Conservation (phyloP, 2,888 invertebrate genomes). For the Galerucella nymphaeae region DNA sequence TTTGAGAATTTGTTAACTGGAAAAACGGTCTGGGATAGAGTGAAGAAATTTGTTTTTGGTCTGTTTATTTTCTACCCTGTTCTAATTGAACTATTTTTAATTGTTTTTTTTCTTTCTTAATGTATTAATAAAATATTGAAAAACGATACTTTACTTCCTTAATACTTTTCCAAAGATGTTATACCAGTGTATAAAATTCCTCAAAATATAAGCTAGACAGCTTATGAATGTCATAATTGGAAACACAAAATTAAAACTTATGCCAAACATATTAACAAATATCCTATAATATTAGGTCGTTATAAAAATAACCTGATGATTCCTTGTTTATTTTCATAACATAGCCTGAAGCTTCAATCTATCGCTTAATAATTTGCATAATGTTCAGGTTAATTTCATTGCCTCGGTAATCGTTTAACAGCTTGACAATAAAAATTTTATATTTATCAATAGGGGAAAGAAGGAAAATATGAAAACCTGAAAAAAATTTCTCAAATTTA, state of each 20-base stretch:
- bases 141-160: neutral
- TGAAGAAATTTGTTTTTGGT: too few relatives aligned
- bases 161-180: neutral
- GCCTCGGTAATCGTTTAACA: neutral
- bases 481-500: neutral
- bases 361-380: slow-evolving; percentile 17
- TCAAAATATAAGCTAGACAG: neutral
- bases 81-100: too few relatives aligned
- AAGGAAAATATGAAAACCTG: neutral
- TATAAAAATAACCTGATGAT: slow-evolving; percentile 19
- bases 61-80: too few relatives aligned
- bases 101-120: too few relatives aligned
- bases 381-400: neutral
- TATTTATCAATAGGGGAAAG: neutral
- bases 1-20: too few relatives aligned
- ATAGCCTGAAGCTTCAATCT: slow-evolving; percentile 6
- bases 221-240: neutral
- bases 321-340: slow-evolving; percentile 14
- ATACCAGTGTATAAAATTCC: neutral
- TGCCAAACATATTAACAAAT: neutral
- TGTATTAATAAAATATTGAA: neutral
- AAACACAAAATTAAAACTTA: neutral
- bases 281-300: slow-evolving; percentile 22
- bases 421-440: neutral
- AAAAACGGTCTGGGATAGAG: too few relatives aligned